A percentile compares a stretch with the other conserved stretches of the same genome.
phyloP scores from a whole-genome alignment of 2,113 vertebrate species.

The Megaptera novaeangliae region DNA sequence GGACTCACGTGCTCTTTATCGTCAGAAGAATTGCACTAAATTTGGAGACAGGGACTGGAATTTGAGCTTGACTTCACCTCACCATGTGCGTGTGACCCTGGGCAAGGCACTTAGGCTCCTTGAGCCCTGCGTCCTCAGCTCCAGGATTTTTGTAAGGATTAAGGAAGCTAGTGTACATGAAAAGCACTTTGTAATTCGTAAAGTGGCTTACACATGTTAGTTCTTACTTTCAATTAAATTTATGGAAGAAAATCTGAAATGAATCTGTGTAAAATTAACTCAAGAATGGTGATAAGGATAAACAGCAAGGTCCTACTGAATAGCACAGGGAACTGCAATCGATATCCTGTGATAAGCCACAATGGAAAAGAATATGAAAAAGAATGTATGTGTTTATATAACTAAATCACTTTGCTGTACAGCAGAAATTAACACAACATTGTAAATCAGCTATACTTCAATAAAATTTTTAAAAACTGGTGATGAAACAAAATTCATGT shows the following conservation, averaged over 20 bases:
- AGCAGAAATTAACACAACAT: background rate
- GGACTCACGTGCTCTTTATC: background rate
- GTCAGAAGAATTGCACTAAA: background rate
- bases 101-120: background rate
- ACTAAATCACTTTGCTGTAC: background rate
- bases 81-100: background rate
- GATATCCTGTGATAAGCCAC: background rate
- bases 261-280: conserved; percentile 34
- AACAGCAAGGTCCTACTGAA: background rate
- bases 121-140: background rate
- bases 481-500: conserved; percentile 36
- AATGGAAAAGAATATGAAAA: background rate
- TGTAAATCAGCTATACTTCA: background rate
- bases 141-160: background rate
- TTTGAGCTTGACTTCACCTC: background rate
- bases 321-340: background rate
- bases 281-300: background rate
- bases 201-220: background rate
- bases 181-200: conserved; percentile 18
- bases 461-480: background rate
- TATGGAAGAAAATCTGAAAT: conserved; percentile 21
- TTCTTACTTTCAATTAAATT: conserved; percentile 18
- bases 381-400: too few species aligned
- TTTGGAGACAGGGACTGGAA: background rate
- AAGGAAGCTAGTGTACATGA: background rate